phyloP scores from a whole-genome alignment of 2,888 invertebrate genomes.

The Lycocerus yunnanus region DNA sequence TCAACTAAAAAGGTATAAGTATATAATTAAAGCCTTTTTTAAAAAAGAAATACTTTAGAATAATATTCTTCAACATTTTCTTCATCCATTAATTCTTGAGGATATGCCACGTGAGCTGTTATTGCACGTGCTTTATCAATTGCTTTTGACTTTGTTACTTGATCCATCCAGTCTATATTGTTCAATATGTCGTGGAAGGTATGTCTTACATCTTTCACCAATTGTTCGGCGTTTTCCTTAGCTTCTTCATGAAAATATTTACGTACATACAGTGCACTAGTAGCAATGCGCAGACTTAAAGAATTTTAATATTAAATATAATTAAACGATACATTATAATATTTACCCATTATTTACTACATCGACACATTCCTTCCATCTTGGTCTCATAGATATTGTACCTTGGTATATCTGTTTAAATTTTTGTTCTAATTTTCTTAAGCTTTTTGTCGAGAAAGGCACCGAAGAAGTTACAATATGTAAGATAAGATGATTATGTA shows the following conservation, averaged over 20 bases:
- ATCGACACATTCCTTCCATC: conserved; percentile 20
- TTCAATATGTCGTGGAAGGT: conserved; percentile 81
- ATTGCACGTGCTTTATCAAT: conserved; percentile 60
- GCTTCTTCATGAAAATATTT: conserved; percentile 83
- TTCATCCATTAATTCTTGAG: conserved; percentile 68
- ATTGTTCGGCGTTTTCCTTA: conserved; percentile 80
- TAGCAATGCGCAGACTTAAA: conserved; percentile 66
- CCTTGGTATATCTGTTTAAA: conserved; percentile 9
- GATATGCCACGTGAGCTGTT: conserved; percentile 49
- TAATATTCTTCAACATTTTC: conserved; percentile 66
- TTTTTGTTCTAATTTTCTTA: conserved; percentile 14
- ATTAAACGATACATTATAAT: neutral
- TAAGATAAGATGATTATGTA: conserved; percentile 62
- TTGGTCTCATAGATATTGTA: neutral
- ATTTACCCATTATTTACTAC: neutral
- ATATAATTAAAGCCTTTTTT: conserved; percentile 32
- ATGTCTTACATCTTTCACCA: conserved; percentile 82
- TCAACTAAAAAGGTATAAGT: conserved; percentile 46
- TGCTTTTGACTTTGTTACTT: conserved; percentile 38
- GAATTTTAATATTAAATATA: neutral
- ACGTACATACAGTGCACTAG: conserved; percentile 79
- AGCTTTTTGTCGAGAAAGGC: conserved; percentile 22
- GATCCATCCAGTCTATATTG: conserved; percentile 93
- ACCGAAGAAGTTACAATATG: conserved; percentile 51
- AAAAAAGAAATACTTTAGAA: conserved; percentile 58